Conservation (phyloP, 2,113 vertebrate genomes). For the Aphyosemion australe region DNA sequence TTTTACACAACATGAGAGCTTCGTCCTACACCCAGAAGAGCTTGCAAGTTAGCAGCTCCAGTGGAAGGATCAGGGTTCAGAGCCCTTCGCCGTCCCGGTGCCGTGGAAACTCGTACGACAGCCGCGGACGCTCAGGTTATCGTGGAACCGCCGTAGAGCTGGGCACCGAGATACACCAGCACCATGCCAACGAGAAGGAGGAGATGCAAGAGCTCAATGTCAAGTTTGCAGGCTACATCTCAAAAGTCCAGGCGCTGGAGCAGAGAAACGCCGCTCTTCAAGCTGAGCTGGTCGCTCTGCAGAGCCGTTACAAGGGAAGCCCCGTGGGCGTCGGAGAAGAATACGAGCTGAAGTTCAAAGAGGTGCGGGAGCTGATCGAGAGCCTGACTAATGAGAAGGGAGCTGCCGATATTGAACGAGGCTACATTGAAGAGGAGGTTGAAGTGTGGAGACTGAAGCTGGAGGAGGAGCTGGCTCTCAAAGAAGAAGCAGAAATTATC, state of each 20-base stretch:
- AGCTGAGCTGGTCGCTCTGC: conserved; percentile 65
- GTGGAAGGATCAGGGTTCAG: conserved; percentile 73
- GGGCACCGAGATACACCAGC: conserved; percentile 76
- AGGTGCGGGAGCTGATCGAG: conserved; percentile 81
- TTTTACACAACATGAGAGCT: conserved; percentile 76
- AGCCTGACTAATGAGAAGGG: conserved; percentile 78
- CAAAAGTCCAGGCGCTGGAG: conserved; percentile 81
- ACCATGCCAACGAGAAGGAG: conserved; percentile 78
- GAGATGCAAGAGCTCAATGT: conserved; percentile 83
- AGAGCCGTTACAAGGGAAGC: conserved; percentile 65
- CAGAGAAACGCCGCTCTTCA: conserved; percentile 68
- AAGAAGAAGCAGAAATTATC: conserved; percentile 82
- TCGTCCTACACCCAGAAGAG: conserved; percentile 79
- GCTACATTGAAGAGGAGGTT: conserved; percentile 70
- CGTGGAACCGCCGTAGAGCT: conserved; percentile 56
- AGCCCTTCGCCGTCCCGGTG: conserved; percentile 76
- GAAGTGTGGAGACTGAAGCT: conserved; percentile 80
- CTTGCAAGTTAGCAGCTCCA: conserved; percentile 74
- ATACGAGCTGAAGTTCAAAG: conserved; percentile 78
- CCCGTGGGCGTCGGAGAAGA: conserved; percentile 72
- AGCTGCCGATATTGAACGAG: conserved; percentile 72
- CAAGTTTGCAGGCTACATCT: conserved; percentile 81
- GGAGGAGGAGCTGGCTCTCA: conserved; percentile 81
- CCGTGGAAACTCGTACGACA: conserved; percentile 70
- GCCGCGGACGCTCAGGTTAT: conserved; percentile 63